Conservation (phyloP, 2,113 vertebrate genomes). For the Podocnemis expansa region DNA sequence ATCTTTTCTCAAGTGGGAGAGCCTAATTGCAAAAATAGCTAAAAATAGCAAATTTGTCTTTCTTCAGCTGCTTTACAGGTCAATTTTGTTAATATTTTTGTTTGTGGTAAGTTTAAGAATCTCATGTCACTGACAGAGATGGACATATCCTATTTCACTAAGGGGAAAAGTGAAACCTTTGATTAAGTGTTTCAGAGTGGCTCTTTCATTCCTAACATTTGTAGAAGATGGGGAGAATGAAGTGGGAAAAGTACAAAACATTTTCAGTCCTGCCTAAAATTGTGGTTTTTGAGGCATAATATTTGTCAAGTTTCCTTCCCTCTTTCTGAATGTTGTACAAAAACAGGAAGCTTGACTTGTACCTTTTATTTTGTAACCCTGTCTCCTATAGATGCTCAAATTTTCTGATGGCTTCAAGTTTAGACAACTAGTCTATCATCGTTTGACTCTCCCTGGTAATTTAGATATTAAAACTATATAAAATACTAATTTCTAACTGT, state of each 20-base stretch:
- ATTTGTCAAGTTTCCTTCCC: constrained; percentile 66
- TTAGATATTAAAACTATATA: background rate
- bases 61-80: background rate
- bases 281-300: constrained; percentile 23
- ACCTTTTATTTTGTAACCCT: constrained; percentile 62
- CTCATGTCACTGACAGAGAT: no score
- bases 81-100: background rate
- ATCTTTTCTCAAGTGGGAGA: background rate
- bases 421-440: background rate
- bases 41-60: background rate
- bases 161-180: background rate
- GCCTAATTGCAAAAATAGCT: background rate
- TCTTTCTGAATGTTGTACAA: constrained; percentile 56
- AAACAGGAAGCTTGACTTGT: constrained; percentile 66
- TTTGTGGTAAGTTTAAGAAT: background rate
- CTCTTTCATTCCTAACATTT: background rate
- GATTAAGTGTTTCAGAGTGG: background rate
- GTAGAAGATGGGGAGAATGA: background rate
- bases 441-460: background rate
- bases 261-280: background rate
- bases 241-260: background rate
- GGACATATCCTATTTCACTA: background rate
- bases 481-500: background rate
- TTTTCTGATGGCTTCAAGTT: background rate
- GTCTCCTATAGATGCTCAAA: background rate